Conservation (phyloP, 2,113 vertebrate species). For the Rhineura floridana region DNA sequence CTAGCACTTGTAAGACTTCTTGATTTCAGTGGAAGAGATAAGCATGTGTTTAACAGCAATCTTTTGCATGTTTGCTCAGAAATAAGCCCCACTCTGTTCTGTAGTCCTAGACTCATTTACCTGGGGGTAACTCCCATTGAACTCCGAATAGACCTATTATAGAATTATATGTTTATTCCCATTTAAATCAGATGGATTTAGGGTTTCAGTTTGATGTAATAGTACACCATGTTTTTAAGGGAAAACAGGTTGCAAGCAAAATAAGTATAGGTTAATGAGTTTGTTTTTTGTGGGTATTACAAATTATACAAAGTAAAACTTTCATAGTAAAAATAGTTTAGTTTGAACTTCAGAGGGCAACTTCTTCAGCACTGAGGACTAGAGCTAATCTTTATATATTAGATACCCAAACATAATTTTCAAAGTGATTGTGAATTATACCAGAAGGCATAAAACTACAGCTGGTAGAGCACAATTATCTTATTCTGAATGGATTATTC, state of each 20-base stretch:
- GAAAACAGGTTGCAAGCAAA: not conserved
- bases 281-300: not conserved
- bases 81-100: not conserved
- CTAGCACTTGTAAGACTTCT: not conserved
- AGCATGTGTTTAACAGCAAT: not conserved
- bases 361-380: not conserved
- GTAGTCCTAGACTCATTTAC: not conserved
- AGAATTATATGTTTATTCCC: not conserved
- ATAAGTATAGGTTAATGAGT: not conserved
- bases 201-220: not conserved
- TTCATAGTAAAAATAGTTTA: not conserved
- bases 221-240: not conserved
- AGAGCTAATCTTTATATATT: not conserved
- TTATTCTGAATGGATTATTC: not conserved
- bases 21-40: not conserved
- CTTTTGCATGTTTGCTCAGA: not conserved
- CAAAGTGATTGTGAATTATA: not conserved
- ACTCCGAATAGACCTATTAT: not conserved
- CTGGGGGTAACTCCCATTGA: not conserved
- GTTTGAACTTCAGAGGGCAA: not conserved
- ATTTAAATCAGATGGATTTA: not conserved
- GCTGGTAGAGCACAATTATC: not conserved
- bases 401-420: not conserved
- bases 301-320: not conserved
- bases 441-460: not conserved